Conservation (phyloP, 2,888 invertebrate genomes). For the Malacosoma neustria region DNA sequence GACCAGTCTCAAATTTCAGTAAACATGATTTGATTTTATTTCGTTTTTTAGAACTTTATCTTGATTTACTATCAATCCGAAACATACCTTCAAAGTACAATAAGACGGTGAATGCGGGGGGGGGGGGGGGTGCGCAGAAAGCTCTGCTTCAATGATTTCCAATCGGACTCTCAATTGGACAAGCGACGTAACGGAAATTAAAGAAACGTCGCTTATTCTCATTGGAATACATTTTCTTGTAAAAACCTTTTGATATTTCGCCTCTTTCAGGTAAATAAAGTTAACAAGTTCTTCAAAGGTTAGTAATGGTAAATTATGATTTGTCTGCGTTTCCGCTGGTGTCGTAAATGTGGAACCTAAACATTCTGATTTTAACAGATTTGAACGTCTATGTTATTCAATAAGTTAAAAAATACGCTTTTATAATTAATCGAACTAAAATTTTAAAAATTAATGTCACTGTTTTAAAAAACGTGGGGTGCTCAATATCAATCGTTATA, state of each 20-base stretch:
- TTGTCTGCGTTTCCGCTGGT: too few species aligned
- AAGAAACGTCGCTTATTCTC: slow-evolving; percentile 48
- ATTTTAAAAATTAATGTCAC: too few species aligned
- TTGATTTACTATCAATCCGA: slow-evolving; percentile 11
- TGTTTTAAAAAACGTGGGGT: too few species aligned
- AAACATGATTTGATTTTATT: background rate
- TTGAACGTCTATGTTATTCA: too few species aligned
- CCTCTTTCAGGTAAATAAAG: too few species aligned
- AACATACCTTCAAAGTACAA: slow-evolving; percentile 25
- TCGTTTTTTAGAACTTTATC: slow-evolving; percentile 11
- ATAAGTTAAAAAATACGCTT: too few species aligned
- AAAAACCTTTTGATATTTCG: slow-evolving; percentile 14
- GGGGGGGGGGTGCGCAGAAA: slow-evolving; percentile 36
- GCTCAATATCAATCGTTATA: too few species aligned
- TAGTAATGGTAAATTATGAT: too few species aligned
- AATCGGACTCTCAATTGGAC: slow-evolving; percentile 64
- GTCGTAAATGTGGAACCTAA: too few species aligned
- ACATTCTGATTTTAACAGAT: too few species aligned
- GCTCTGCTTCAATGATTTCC: slow-evolving; percentile 55
- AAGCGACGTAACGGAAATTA: slow-evolving; percentile 73
- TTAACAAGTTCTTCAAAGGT: too few species aligned
- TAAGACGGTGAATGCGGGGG: slow-evolving; percentile 18
- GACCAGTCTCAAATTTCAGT: background rate
- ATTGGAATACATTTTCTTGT: slow-evolving; percentile 28
- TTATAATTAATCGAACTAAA: too few species aligned